These are phyloP conservation scores for rabbit (Oryctolagus cuniculus) DNA, from an alignment of 2,113 vertebrate genomes.

Conservation along the genomic window mOryCun1.1 NC_091436.1:23127501-23128000, in stretches of 20 bases:
- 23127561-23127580: too few relatives aligned
- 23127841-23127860: slow-evolving; percentile 54
- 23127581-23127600: too few relatives aligned
- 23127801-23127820: slow-evolving; percentile 41
- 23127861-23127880: slow-evolving; percentile 27
- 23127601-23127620: too few relatives aligned
- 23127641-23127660: too few relatives aligned
- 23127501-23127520: too few relatives aligned
- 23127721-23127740: neutral
- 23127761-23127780: slow-evolving; percentile 22
- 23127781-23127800: slow-evolving; percentile 61
- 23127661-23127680: too few relatives aligned
- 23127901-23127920: slow-evolving; percentile 52
- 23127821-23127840: slow-evolving; percentile 61
- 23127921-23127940: slow-evolving; percentile 70
- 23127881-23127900: slow-evolving; percentile 64
- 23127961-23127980: slow-evolving; percentile 30
- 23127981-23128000: slow-evolving; percentile 48
- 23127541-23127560: too few relatives aligned
- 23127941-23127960: slow-evolving; percentile 55
- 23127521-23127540: too few relatives aligned
- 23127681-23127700: neutral
- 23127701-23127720: slow-evolving; percentile 33
- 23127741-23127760: neutral
- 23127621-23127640: too few relatives aligned